phyloP scores from a whole-genome alignment of 2,113 vertebrate genomes.

The Nettapus auritus region DNA sequence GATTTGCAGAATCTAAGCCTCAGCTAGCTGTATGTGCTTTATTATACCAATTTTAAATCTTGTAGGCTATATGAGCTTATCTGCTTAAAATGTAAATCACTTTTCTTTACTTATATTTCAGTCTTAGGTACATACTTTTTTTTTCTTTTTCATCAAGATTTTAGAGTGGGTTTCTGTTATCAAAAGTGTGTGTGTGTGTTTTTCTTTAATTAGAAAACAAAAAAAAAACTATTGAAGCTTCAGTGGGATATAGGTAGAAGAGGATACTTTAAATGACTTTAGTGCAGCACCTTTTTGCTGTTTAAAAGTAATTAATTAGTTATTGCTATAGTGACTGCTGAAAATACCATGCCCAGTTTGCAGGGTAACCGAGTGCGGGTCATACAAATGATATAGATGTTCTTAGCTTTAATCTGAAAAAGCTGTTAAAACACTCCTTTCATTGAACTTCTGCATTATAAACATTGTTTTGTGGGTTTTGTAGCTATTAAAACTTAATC shows the following conservation, averaged over 20 bases:
- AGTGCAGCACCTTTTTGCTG: background rate
- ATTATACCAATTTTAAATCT: background rate
- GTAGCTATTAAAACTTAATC: conserved; percentile 9
- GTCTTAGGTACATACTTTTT: background rate
- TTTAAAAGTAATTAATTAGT: conserved; percentile 58
- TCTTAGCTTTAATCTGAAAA: conserved; percentile 51
- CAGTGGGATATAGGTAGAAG: background rate
- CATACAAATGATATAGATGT: conserved; percentile 44
- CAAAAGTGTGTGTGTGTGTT: background rate
- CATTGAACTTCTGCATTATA: conserved; percentile 11
- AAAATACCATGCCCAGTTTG: conserved; percentile 22
- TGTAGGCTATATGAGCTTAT: background rate
- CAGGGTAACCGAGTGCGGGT: conserved; percentile 16
- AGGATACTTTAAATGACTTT: conserved; percentile 25
- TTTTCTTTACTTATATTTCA: background rate
- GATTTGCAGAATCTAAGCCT: background rate
- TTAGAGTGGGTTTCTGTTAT: background rate
- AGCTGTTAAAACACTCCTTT: conserved; percentile 48
- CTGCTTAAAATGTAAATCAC: background rate
- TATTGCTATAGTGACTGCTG: conserved; percentile 48
- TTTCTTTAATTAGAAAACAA: background rate
- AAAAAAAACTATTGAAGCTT: background rate
- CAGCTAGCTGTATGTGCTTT: background rate
- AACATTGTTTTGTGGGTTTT: background rate
- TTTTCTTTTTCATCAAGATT: background rate